Base-by-base conservation (phyloP, 35 echinoderm and acorn worm species). In the Ophioderma brevispina region DNA sequence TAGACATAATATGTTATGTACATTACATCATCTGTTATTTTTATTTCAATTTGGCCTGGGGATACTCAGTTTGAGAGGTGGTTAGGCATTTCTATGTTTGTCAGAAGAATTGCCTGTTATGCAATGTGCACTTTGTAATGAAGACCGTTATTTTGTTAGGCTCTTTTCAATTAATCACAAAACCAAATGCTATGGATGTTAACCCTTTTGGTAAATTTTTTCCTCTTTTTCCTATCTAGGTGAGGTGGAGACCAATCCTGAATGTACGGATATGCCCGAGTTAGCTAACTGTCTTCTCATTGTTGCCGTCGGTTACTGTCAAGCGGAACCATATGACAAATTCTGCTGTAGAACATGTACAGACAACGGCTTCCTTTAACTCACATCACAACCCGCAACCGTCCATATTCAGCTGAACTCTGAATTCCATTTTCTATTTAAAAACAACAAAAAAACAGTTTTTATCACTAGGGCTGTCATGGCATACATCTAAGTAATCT, bases 311-410 rank as follows among this genome's bases (percentile, higher is more conserved):
- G 43, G 85, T 33, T 75, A 90, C 17, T 95, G 93, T 70, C 25
- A 35, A 15, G 32, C 35, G 38, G 28, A 18, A 35, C 79, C 77
- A 4, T 95, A 91, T 49, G 33, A 31, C 35, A 37, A 75, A 33
- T 91, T 76, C 79, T 95, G 93, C 64, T 95, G 93, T 39, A 86
- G 84, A 25, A 91, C 93, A 75, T 95, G 93, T 82, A 41, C 76
- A 37, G 93, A 95, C 39, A 95, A 87, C 40, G 38, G 49, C 32
- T 41, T 55, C 1, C 59, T 8, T 70, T 70, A 70, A 70, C 59
- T 21, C 8, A 21, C 46, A 52, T 52, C 28, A 25, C 28, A 25
- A 25, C 59, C 59, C 17, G 6, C 17, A 3, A 25, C 15, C 59
- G 1, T 70, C 59, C 59, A 25, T 70, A 6, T 70, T 18, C 28